phyloP scores from a whole-genome alignment of 2,888 invertebrate genomes.

The Gastrophysa polygoni region DNA sequence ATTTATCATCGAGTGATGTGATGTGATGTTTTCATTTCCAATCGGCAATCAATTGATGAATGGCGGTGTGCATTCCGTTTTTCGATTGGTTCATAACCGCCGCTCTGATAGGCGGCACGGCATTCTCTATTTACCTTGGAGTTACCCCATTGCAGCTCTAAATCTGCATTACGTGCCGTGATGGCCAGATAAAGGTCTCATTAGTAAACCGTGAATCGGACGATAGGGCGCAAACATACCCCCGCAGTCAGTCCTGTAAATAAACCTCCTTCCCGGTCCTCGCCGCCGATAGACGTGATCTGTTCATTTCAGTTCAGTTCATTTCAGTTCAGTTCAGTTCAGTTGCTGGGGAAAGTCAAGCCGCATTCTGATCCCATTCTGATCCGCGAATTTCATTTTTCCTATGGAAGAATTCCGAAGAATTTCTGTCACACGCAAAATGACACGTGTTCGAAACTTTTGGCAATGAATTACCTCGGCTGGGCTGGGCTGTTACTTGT shows the following conservation, averaged over 20 bases:
- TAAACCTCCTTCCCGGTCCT: constrained; percentile 29
- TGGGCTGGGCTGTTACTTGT: no score
- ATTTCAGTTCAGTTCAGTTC: no score
- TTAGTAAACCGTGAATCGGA: constrained; percentile 61
- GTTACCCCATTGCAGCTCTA: constrained; percentile 56
- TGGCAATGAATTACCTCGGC: no score
- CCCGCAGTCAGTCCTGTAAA: constrained; percentile 42
- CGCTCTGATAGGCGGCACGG: constrained; percentile 32
- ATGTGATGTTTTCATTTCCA: constrained; percentile 6
- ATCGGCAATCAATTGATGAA: not conserved
- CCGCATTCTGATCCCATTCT: no score
- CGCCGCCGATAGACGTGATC: constrained; percentile 6
- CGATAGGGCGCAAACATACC: constrained; percentile 48
- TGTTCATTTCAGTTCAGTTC: constrained; percentile 2
- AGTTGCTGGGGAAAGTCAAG: no score
- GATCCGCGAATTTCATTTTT: no score
- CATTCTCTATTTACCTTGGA: constrained; percentile 52
- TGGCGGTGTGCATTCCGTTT: constrained; percentile 18
- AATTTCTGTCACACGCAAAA: no score
- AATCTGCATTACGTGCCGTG: constrained; percentile 61
- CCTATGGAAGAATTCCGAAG: no score
- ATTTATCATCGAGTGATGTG: no score
- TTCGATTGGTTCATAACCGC: constrained; percentile 21
- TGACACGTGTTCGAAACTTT: no score
- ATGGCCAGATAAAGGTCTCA: constrained; percentile 61